Conservation (phyloP, 1,140 invertebrate genomes). For the Physella acuta region DNA sequence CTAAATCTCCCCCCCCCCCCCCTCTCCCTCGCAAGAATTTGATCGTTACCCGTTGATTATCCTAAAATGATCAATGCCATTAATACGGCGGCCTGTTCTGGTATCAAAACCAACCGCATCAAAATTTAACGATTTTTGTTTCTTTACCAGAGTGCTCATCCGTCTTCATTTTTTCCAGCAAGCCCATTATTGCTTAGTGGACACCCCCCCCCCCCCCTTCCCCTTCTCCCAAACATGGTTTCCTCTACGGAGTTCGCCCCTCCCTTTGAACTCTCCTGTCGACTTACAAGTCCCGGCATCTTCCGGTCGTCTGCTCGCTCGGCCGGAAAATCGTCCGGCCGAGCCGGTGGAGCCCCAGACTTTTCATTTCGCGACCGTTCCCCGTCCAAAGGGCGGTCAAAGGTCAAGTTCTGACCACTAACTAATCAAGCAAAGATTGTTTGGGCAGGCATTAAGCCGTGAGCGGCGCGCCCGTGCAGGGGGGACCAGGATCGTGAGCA, state of each 20-base stretch:
- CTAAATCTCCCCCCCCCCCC: not conserved
- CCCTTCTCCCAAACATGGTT: not conserved
- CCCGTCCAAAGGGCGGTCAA: not conserved
- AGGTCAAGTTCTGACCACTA: not conserved
- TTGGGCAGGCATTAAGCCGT: not conserved
- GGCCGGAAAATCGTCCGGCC: not conserved
- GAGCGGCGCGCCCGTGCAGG: not conserved
- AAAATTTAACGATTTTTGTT: not conserved
- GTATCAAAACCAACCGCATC: constrained; percentile 3
- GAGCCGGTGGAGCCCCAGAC: not conserved
- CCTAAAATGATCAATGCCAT: constrained; percentile 5
- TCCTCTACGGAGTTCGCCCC: too few species aligned
- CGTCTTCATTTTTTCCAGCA: not conserved
- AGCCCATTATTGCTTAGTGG: not conserved
- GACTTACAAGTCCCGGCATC: not conserved
- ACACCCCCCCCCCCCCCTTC: not conserved
- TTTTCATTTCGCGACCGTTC: constrained; percentile 2
- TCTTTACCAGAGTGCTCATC: not conserved
- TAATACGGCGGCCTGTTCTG: constrained; percentile 2
- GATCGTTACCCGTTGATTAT: constrained; percentile 2
- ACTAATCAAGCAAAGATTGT: constrained; percentile 8
- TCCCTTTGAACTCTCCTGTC: too few species aligned
- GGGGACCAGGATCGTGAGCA: not conserved
- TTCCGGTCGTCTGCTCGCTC: not conserved
- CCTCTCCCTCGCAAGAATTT: not conserved